Conservation (phyloP, 1,140 invertebrate species). For the Aplysia californica region DNA sequence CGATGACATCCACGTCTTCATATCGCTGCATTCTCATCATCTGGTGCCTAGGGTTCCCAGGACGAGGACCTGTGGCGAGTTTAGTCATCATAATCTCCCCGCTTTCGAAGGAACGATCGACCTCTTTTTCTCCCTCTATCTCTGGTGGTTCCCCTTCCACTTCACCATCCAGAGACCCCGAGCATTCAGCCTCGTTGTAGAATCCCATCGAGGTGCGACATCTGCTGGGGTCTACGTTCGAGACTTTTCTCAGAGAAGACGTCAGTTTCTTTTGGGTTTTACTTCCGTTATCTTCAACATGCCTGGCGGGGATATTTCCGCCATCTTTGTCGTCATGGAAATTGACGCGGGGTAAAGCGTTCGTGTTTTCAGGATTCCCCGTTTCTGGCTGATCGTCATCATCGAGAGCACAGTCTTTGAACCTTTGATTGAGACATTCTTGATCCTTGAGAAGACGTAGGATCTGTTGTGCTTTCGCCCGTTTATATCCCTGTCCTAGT, state of each 20-base stretch:
- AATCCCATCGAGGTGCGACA: constrained; percentile 47
- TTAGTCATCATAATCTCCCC: too few relatives aligned
- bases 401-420: constrained; percentile 23
- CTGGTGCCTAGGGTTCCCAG: too few relatives aligned
- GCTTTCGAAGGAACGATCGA: too few relatives aligned
- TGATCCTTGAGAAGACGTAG: constrained; percentile 42
- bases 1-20: not conserved
- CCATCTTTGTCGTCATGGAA: not conserved
- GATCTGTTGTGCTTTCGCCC: constrained; percentile 43
- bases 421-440: constrained; percentile 36
- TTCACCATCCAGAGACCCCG: constrained; percentile 1
- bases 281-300: not conserved
- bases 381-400: not conserved
- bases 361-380: not conserved
- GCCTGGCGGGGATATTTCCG: not conserved
- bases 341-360: not conserved
- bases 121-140: too few relatives aligned
- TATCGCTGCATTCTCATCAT: not conserved
- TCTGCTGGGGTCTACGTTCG: constrained; percentile 29
- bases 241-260: too few relatives aligned
- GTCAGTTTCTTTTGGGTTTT: not conserved
- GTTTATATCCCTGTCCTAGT: constrained; percentile 28
- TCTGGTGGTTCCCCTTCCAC: not conserved
- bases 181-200: constrained; percentile 36
- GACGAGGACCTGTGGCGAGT: too few relatives aligned